A percentile compares a stretch with the other conserved stretches of the same genome.
Conservation (phyloP, 1,140 invertebrate genomes). For the Phymastichus coffea region DNA sequence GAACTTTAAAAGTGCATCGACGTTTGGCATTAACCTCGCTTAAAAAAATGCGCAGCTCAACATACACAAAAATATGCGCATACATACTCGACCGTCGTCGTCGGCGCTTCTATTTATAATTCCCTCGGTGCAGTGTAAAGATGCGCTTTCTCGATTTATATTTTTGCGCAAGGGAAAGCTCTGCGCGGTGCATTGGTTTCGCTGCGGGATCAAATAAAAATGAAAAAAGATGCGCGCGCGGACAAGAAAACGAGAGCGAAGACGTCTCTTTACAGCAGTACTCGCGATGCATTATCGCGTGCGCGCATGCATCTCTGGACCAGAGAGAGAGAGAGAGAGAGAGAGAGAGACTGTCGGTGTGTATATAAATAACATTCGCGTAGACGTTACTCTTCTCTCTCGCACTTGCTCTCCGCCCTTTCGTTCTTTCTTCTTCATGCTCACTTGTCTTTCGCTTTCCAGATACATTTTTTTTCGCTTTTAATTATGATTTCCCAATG, state of each 20-base stretch:
- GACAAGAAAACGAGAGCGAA: neutral
- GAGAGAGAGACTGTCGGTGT: neutral
- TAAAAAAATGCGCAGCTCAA: no score
- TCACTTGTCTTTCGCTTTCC: constrained; percentile 15
- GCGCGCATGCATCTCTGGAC: no score
- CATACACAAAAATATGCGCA: no score
- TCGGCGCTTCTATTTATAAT: no score
- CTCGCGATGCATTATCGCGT: constrained; percentile 35
- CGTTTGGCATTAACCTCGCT: no score
- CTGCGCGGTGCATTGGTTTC: neutral
- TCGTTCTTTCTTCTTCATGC: constrained; percentile 32
- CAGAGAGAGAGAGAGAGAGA: neutral
- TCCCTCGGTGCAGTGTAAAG: no score
- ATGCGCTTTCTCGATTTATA: constrained; percentile 23
- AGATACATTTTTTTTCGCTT: neutral
- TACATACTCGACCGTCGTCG: no score
- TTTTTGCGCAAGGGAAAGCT: constrained; percentile 14
- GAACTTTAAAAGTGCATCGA: no score
- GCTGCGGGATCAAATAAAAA: neutral
- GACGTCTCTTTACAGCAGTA: no score
- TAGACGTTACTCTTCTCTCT: constrained; percentile 7
- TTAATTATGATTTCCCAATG: constrained; percentile 9
- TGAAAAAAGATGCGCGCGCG: no score
- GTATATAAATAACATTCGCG: constrained; percentile 20
- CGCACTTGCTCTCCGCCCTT: neutral